Evolutionary conservation across 2,888 invertebrate species (phyloP).

Genomic region (Mystacides longicornis): DNA sequence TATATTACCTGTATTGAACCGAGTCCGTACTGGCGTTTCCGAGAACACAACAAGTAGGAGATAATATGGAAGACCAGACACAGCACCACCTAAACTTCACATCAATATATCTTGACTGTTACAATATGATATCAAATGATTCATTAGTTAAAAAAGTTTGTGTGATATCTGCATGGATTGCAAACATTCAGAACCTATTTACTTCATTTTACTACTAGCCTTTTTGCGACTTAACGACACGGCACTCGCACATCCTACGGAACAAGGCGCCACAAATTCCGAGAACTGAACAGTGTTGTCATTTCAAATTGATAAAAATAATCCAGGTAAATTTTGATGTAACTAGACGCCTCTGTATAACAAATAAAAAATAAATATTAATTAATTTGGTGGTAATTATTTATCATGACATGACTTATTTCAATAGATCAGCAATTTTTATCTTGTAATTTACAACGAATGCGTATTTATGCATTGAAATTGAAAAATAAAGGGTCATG

Average conservation of each 20-base stretch:
- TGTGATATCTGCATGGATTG: neutral
- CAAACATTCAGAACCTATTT: neutral
- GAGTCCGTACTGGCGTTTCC: neutral
- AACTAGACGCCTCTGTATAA: no score
- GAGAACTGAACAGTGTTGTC: no score
- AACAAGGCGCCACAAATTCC: conserved; percentile 1
- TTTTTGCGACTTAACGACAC: neutral
- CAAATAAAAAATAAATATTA: no score
- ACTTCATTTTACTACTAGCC: neutral
- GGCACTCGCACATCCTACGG: neutral
- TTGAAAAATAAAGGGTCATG: no score
- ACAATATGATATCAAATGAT: neutral
- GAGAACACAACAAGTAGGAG: neutral
- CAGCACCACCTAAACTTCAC: neutral
- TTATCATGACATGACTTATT: no score
- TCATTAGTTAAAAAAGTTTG: neutral
- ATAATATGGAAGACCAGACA: neutral
- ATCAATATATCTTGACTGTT: neutral
- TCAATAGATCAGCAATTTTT: no score
- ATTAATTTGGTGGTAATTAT: no score
- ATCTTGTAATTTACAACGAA: no score
- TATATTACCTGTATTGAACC: conserved; percentile 2
- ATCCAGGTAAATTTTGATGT: no score
- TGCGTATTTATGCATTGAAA: no score
- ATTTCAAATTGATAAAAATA: no score